phyloP scores from a whole-genome alignment of 2,113 vertebrate genomes.

The Aphyosemion australe region DNA sequence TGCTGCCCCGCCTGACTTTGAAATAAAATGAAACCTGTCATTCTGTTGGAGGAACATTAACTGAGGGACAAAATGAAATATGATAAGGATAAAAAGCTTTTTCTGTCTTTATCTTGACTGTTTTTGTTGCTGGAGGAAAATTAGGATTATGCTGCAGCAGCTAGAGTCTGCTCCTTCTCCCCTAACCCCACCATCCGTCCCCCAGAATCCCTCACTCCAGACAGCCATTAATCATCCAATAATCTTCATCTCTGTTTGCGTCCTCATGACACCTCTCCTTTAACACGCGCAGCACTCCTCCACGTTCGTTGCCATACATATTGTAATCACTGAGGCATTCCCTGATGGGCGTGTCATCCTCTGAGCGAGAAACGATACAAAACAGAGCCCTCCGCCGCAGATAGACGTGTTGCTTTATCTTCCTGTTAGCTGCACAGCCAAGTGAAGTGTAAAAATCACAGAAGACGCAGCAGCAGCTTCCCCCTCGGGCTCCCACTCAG shows the following conservation, averaged over 20 bases:
- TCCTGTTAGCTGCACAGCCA: slow-evolving; percentile 52
- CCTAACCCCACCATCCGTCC: background rate
- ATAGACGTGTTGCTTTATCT: slow-evolving; percentile 65
- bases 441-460: slow-evolving; percentile 63
- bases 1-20: slow-evolving; percentile 35
- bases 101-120: too few species aligned
- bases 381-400: slow-evolving; percentile 39
- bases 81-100: slow-evolving; percentile 30
- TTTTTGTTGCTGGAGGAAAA: too few species aligned
- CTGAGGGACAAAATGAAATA: slow-evolving; percentile 44
- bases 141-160: too few species aligned
- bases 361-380: slow-evolving; percentile 51
- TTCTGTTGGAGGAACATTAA: slow-evolving; percentile 38
- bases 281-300: slow-evolving; percentile 28
- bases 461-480: slow-evolving; percentile 35
- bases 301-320: slow-evolving; percentile 39
- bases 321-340: slow-evolving; percentile 56
- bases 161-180: too few species aligned
- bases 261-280: slow-evolving; percentile 30
- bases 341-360: slow-evolving; percentile 53
- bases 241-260: slow-evolving; percentile 49
- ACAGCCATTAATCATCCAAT: slow-evolving; percentile 59
- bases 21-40: slow-evolving; percentile 56
- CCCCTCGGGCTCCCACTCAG: slow-evolving; percentile 32
- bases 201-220: slow-evolving; percentile 29